Conservation (phyloP, 2,113 vertebrate species). For the Willisornis vidua region DNA sequence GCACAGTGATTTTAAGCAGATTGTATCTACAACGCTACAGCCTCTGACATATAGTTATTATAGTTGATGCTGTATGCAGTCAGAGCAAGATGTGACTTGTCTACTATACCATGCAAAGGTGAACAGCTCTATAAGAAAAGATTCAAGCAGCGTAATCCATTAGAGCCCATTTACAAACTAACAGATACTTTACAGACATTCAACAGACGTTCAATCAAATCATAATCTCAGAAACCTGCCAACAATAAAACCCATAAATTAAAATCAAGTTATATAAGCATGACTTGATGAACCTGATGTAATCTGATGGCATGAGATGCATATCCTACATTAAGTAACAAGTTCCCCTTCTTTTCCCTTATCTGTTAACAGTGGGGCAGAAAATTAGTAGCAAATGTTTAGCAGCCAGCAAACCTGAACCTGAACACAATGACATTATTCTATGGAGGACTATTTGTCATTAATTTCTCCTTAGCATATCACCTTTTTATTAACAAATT, state of each 20-base stretch:
- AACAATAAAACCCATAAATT: conserved; percentile 70
- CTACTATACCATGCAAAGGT: conserved; percentile 62
- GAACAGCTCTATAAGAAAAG: conserved; percentile 49
- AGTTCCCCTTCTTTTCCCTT: conserved; percentile 48
- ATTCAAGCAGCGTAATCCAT: conserved; percentile 52
- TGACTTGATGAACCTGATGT: conserved; percentile 70
- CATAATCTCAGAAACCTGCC: conserved; percentile 65
- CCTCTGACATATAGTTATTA: conserved; percentile 61
- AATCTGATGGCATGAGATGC: conserved; percentile 61
- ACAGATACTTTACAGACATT: conserved; percentile 69
- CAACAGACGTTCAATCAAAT: conserved; percentile 67
- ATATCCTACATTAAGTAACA: conserved; percentile 47
- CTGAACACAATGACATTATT: conserved; percentile 19
- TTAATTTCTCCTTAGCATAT: conserved; percentile 25
- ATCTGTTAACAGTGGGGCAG: conserved; percentile 22
- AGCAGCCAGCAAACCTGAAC: conserved; percentile 34
- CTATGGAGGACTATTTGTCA: conserved; percentile 12
- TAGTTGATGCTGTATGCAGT: background rate
- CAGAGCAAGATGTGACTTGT: conserved; percentile 62
- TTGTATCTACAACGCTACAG: conserved; percentile 1
- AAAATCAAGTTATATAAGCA: conserved; percentile 69
- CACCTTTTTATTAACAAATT: conserved; percentile 63
- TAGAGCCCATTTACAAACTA: conserved; percentile 68
- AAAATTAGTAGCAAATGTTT: conserved; percentile 38
- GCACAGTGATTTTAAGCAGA: conserved; percentile 22